Evolutionary conservation across 1,140 invertebrate species (phyloP), one percentile per base, ranked within the genome.

Genomic region (Helicoverpa zea): DNA sequence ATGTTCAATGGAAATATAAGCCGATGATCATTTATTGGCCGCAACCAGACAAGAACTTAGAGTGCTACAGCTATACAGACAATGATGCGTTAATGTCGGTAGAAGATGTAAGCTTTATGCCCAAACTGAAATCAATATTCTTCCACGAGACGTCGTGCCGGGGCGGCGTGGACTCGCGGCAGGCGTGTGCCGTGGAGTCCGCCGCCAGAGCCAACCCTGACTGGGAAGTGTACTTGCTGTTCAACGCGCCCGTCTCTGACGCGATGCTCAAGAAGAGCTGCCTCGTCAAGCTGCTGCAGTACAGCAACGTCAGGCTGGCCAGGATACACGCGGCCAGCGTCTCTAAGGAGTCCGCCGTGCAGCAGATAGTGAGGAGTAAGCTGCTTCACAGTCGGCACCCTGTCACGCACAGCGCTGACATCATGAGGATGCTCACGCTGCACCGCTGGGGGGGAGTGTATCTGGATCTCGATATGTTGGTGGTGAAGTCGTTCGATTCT

Each of bases 101-200:
- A 1, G 23, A 61, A 13, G 58, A 61, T 3, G 11, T 2, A 13
- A 13, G 12, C 13, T 61, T 61, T 5, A 29, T 13, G 3, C 58
- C 58, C 2, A 61, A 61, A 29, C 0, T 13, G 12, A 61, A 61
- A 30, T 61, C 23, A 30, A 61, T 61, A 29, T 61, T 61, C 18
- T 58, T 58, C 56, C 56, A 58, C 14, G 58, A 59, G 58, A 59
- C 58, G 12, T 59, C 58, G 23, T 59, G 58, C 7, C 10, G 58
- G 2, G 58, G 58, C 11, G 58, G 58, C 18, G 29, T 30, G 13
- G 58, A 59, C 13, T 59, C 58, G 0, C 91, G 96, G 29, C 96
- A 96, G 86, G 95, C 96, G 0, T 97, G 96, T 81, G 95, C 96
- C 0, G 93, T 97, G 0, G 96, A 97, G 89, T 96, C 96, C 0